Base-by-base conservation (phyloP, 2,797 vertebrate species). In the Sitta carolinensis region DNA sequence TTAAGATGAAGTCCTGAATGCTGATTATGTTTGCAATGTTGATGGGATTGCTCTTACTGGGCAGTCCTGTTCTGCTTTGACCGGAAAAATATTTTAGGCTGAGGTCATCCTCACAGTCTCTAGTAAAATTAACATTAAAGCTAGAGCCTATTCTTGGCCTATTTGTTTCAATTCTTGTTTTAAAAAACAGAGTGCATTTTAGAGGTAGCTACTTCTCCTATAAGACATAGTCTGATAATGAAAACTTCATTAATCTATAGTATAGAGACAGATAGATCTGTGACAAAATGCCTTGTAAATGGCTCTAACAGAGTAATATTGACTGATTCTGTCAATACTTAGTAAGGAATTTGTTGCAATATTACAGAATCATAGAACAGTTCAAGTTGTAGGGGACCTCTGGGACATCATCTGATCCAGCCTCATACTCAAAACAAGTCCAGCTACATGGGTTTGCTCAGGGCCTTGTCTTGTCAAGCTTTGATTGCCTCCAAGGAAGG, bases 241-340 rank as follows among this genome's bases (percentile, higher is more conserved):
- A 97, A 97, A 97, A 95, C 83, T 75, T 93, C 97, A 96, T 97
- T 95, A 97, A 97, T 97, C 95, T 91, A 73, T 81, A 95, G 90
- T 82, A 94, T 63, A 90, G 93, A 96, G 97, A 96, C 97, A 97
- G 95, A 90, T 47, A 97, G 96, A 96, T 95, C 96, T 97, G 97
- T 97, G 97, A 97, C 96, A 97, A 97, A 98, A 97, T 81, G 82
- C 89, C 87, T 95, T 96, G 78, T 98, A 97, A 96, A 97, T 96
- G 82, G 86, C 78, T 96, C 95, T 97, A 97, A 97, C 97, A 97
- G 97, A 97, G 95, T 95, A 95, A 94, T 97, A 97, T 97, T 97
- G 98, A 98, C 94, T 96, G 95, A 92, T 86, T 97, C 91, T 96
- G 93, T 96, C 98, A 97, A 95, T 97, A 97, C 68, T 69, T 88